Evolutionary conservation across 2,797 vertebrate genomes (phyloP), one percentile per base, ranked within the genome.

Genomic region (Uromys caudimaculatus): DNA sequence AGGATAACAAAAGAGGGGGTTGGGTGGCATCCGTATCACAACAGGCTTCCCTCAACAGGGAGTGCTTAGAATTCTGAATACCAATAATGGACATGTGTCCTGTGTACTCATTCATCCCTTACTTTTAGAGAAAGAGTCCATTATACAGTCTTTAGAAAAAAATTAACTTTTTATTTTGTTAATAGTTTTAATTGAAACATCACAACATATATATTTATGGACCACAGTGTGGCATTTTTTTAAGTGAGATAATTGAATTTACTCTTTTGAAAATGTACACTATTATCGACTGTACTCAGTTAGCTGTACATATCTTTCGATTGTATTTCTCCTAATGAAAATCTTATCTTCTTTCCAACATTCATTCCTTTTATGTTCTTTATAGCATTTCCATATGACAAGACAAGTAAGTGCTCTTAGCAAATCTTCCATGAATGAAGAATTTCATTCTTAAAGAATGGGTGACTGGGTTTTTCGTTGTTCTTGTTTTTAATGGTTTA

Each of bases 381-480:
- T 90, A 87, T 27, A 62, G 44, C 69, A 90, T 78, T 90, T 75
- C 76, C 58, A 75, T 82, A 71, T 47, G 38, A 32, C 52, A 77
- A 79, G 92, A 82, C 38, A 95, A 95, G 93, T 44, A 21, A 86
- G 69, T 87, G 2, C n/a, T 69, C 21, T 91, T 78, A 85, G 56
- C 77, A 91, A 58, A 83, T 89, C 13, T 62, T 88, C 86, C 35
- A 88, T 95, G 82, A 84, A 12, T 77, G 41, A 97, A 17, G 38
- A 21, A 78, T 89, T 96, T 77, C 47, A 88, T 95, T 97, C 77
- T 89, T 32, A 94, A 95, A 90, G 86, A 67, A 38, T 38, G 13
- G 2, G 29, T 44, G 38, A 21, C 50, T 87, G 27, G 14, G 50
- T 4, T 27, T 44, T 38, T 58, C 44, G 29, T 47, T 78, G 7